phyloP scores from a whole-genome alignment of 2,797 vertebrate genomes.

The Sylvia borin region DNA sequence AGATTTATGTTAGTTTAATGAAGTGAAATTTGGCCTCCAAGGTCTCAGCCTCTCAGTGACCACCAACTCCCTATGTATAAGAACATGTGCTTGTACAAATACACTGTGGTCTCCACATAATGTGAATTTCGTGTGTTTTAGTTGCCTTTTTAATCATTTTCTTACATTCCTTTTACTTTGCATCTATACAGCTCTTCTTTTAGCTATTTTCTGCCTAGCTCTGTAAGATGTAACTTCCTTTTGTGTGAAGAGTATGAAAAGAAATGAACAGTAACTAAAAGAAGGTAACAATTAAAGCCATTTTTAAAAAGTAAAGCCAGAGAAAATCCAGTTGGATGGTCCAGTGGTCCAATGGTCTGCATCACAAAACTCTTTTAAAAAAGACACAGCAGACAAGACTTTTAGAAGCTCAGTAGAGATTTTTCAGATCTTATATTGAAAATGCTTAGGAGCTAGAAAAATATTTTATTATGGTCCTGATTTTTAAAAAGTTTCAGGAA shows the following conservation, averaged over 20 bases:
- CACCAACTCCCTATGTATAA: conserved; percentile 40
- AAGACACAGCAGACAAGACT: not conserved
- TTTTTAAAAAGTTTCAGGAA: conserved; percentile 18
- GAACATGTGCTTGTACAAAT: conserved; percentile 46
- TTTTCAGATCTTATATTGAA: not conserved
- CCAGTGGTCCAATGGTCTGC: conserved; percentile 36
- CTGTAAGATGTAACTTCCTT: conserved; percentile 66
- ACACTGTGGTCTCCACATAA: conserved; percentile 51
- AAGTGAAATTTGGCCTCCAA: conserved; percentile 38
- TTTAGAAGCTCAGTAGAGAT: not conserved
- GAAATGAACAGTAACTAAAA: conserved; percentile 64
- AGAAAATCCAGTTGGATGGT: not conserved
- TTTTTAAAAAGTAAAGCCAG: conserved; percentile 17
- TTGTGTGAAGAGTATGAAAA: conserved; percentile 69
- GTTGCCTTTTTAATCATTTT: conserved; percentile 67
- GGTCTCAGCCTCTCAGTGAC: conserved; percentile 56
- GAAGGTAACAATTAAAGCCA: conserved; percentile 58
- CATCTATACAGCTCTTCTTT: conserved; percentile 66
- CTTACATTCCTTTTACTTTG: conserved; percentile 71
- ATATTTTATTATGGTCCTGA: not conserved
- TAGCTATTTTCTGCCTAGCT: conserved; percentile 67
- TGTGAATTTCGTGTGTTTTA: conserved; percentile 64
- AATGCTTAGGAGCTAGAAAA: not conserved
- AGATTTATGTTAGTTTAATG: not conserved
- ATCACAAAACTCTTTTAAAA: not conserved